Conservation (phyloP, 2,888 invertebrate species). For the Stenichneumon culpator region DNA sequence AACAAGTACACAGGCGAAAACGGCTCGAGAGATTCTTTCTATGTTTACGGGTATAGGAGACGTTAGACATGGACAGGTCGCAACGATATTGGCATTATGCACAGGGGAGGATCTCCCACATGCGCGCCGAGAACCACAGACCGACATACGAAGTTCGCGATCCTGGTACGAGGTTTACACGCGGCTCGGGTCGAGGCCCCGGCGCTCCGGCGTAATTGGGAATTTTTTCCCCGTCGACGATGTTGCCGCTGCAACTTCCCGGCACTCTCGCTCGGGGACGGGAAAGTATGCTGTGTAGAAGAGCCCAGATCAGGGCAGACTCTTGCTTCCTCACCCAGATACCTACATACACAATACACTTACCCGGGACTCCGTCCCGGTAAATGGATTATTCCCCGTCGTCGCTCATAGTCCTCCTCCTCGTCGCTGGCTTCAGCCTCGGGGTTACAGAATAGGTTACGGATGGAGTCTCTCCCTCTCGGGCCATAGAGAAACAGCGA, state of each 20-base stretch:
- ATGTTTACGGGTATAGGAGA: conserved; percentile 41
- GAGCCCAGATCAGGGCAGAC: conserved; percentile 30
- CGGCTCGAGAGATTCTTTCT: conserved; percentile 17
- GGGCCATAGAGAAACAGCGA: not conserved
- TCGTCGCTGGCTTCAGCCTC: conserved; percentile 42
- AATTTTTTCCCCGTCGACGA: conserved; percentile 48
- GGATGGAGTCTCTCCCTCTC: conserved; percentile 25
- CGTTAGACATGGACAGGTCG: conserved; percentile 59
- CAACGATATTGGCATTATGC: conserved; percentile 57
- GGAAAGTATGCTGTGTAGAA: conserved; percentile 53
- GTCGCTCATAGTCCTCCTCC: conserved; percentile 44
- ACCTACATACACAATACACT: conserved; percentile 69
- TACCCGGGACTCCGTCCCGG: conserved; percentile 67
- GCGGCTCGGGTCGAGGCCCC: conserved; percentile 45
- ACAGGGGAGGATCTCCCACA: conserved; percentile 17
- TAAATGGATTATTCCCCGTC: conserved; percentile 70
- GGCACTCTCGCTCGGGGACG: conserved; percentile 45
- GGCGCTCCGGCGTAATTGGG: conserved; percentile 60
- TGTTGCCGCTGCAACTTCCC: conserved; percentile 24
- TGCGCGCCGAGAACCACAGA: not conserved
- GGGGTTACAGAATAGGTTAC: conserved; percentile 67
- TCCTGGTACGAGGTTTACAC: conserved; percentile 46
- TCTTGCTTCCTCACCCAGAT: conserved; percentile 75
- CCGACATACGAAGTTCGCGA: not conserved
- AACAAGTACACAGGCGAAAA: conserved; percentile 30